These are phyloP conservation scores for Muscicapa adusta DNA, from an alignment of 2,113 vertebrate genomes.

Conservation along the genomic window DNA sequence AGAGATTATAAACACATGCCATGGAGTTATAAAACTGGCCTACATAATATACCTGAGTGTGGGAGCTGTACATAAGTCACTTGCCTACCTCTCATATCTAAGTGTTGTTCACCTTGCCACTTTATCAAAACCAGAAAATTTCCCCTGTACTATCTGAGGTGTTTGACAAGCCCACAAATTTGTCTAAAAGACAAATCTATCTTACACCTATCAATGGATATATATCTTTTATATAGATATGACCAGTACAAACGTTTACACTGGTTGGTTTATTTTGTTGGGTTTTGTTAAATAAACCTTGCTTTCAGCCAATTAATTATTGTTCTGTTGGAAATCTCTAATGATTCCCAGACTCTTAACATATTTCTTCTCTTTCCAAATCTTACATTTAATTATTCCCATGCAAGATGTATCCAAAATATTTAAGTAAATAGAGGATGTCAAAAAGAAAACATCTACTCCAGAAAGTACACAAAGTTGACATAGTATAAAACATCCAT, in stretches of 20 bases:
- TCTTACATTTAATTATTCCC: not conserved
- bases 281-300: not conserved
- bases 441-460: not conserved
- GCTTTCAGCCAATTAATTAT: not conserved
- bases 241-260: not conserved
- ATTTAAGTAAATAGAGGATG: not conserved
- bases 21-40: not conserved
- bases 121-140: not conserved
- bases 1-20: not conserved
- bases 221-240: not conserved
- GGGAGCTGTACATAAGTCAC: not conserved
- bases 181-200: not conserved
- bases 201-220: not conserved
- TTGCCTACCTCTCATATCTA: not conserved
- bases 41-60: not conserved
- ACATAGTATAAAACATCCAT: not conserved
- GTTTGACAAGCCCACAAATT: not conserved
- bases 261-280: too few species aligned
- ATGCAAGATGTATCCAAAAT: not conserved
- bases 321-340: not conserved
- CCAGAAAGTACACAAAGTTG: not conserved
- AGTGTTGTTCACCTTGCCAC: not conserved
- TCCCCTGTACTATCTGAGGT: not conserved
- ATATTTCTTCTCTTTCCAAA: not conserved
- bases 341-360: not conserved